Percentiles rank a stretch among this genome's conserved stretches.
Evolutionary conservation across 2,113 vertebrate genomes (phyloP).

Genomic region (Geococcyx californianus): DNA sequence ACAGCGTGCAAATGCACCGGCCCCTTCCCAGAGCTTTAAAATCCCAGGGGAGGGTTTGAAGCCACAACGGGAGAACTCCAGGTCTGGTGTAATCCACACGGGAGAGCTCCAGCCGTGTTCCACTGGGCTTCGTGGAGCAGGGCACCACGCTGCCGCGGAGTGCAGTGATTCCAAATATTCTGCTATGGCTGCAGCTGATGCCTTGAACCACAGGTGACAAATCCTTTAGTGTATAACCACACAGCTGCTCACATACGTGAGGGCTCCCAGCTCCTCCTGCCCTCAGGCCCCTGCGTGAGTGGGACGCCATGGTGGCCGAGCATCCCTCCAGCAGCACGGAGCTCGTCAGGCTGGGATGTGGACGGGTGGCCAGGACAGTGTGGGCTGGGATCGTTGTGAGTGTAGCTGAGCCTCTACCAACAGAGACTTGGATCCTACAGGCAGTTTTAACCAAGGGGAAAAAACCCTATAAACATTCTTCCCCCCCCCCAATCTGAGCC

Average conservation of each 20-base stretch:
- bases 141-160: neutral
- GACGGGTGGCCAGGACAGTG: neutral
- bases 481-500: neutral
- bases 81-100: neutral
- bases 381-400: too few relatives aligned
- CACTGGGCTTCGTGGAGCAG: too few relatives aligned
- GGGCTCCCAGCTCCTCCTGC: neutral
- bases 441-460: neutral
- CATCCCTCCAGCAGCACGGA: neutral
- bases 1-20: neutral
- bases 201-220: neutral
- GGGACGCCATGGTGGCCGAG: rapidly evolving
- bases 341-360: neutral
- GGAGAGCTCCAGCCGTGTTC: neutral
- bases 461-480: neutral
- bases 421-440: neutral
- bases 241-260: rapidly evolving
- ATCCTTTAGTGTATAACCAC: neutral
- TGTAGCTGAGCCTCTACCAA: neutral
- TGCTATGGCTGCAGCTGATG: rapidly evolving
- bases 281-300: neutral
- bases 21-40: neutral
- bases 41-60: rapidly evolving
- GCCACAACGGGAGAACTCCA: neutral
- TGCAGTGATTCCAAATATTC: rapidly evolving